Evolutionary conservation across 2,888 invertebrate genomes (phyloP), one percentile per base, ranked within the genome.

Genomic region (Heliconius erato): DNA sequence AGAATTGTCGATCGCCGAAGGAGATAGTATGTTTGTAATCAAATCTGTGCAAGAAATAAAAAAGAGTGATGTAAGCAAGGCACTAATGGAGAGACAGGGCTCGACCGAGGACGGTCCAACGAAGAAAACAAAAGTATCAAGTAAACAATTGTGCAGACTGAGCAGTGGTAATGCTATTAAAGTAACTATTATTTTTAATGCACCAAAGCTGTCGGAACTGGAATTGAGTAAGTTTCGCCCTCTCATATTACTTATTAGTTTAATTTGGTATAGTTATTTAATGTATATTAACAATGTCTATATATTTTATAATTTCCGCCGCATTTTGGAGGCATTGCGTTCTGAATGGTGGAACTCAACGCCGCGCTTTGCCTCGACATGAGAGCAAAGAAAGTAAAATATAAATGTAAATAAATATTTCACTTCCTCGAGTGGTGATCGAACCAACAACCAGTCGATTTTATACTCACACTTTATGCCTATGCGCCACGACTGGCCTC

Each of bases 1-100:
- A 28, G 91, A 91, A 59, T 84, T 96, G 28, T 91, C 92, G 0
- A 86, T 95, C 1, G 87, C 87, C 0, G 93, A 93, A 81, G 91
- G 92, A 0, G 92, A 92, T 0, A 91, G 88, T 74, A 87, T 92
- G 76, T 96, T 95, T 81, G 85, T 89, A 6, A 94, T 96, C 4
- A 93, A 89, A 81, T 92, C 88, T 59, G 92, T 94, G 32, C 94
- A 95, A 74, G 95, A 95, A 84, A 94, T 96, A 81, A 93, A 89
- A 82, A 94, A 93, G 84, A 85, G 85, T 26, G 95, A 95, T 81
- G 91, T 95, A 1, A 94, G 92, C 83, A 95, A 94, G 82, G 92
- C 92, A 3, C 84, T 95, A 74, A 89, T 91, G 88, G 93, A 94
- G 3, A 88, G 90, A 0, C 91, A 91, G 40, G 89, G 87, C 3